A percentile compares a stretch with the other conserved stretches of the same genome.
phyloP scores from a whole-genome alignment of 2,797 vertebrate species.

The Chloroceryle amazona region DNA sequence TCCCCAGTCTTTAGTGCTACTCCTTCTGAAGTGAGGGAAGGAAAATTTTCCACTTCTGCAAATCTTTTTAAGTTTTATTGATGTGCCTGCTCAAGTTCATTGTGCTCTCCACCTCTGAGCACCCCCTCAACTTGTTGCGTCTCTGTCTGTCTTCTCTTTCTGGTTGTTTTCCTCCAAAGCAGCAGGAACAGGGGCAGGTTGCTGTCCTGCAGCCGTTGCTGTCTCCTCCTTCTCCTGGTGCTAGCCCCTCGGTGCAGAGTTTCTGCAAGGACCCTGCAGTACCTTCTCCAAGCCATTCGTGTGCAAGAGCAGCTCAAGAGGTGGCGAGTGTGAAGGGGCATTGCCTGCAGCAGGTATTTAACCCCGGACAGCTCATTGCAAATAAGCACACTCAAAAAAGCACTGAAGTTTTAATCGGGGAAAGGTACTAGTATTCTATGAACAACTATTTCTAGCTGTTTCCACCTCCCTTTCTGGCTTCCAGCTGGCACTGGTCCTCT shows the following conservation, averaged over 20 bases:
- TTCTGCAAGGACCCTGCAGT: neutral
- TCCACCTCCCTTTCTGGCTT: neutral
- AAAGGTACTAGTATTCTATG: neutral
- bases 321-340: neutral
- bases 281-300: neutral
- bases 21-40: neutral
- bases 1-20: neutral
- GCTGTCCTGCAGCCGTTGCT: rapidly evolving
- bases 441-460: neutral
- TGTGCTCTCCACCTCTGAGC: neutral
- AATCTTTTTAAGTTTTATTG: neutral
- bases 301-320: neutral
- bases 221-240: neutral
- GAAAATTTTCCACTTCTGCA: neutral
- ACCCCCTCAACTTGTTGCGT: neutral
- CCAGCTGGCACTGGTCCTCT: neutral
- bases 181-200: neutral
- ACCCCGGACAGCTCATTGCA: neutral
- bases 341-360: neutral
- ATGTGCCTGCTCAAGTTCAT: neutral
- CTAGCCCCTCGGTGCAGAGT: neutral
- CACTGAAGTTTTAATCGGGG: neutral
- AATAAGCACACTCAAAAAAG: neutral
- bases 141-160: neutral
- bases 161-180: neutral